Conservation (phyloP, 2,113 vertebrate species). For the Illadopsis cleaveri region DNA sequence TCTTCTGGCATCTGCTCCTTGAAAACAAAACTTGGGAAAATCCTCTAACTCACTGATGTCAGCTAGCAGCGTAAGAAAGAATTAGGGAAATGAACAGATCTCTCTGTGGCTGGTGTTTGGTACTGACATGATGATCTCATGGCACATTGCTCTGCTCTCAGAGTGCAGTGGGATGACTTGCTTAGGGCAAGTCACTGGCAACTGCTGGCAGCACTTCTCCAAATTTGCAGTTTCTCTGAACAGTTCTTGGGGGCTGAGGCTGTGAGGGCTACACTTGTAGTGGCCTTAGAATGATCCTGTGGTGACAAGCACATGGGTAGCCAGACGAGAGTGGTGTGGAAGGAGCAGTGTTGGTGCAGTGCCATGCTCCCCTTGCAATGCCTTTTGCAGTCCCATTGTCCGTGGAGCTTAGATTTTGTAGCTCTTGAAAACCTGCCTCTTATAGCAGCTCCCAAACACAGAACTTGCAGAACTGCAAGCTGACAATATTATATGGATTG, state of each 20-base stretch:
- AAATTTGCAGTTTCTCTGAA: background rate
- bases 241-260: background rate
- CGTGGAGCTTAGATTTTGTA: background rate
- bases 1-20: background rate
- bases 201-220: background rate
- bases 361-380: background rate
- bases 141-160: background rate
- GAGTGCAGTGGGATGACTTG: background rate
- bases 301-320: background rate
- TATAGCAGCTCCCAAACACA: background rate
- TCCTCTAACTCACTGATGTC: background rate
- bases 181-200: background rate
- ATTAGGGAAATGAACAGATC: background rate
- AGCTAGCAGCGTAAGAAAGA: background rate
- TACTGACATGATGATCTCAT: background rate
- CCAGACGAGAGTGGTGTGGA: no score
- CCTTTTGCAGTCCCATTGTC: background rate
- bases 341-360: background rate
- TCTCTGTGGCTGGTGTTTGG: background rate
- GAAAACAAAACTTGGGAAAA: background rate
- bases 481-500: background rate
- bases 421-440: background rate
- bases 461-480: background rate
- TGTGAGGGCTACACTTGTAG: background rate
- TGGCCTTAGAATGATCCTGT: background rate